Percentiles rank a stretch among this genome's conserved stretches.
Evolutionary conservation across 2,797 vertebrate genomes (phyloP).

Genomic region (Centropyge bicolor): DNA sequence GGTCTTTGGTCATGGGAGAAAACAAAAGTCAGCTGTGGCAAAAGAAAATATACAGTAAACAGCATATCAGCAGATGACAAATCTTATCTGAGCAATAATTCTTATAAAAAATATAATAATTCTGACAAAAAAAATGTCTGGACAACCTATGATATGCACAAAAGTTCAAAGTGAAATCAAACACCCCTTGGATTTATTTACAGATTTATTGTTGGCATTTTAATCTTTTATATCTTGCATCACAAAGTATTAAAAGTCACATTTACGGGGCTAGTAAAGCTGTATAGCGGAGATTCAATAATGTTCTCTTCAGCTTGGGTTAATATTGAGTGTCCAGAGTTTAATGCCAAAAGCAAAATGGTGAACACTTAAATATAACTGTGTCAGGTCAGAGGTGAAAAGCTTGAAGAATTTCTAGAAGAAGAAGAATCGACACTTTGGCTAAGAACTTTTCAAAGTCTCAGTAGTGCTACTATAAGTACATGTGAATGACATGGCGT

Average conservation of each 20-base stretch:
- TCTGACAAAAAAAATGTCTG: constrained; percentile 30
- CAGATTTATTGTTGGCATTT: constrained; percentile 18
- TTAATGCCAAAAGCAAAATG: constrained; percentile 6
- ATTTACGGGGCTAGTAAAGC: neutral
- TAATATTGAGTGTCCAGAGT: neutral
- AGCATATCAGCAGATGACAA: constrained; percentile 13
- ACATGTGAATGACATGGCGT: neutral
- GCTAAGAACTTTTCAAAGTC: neutral
- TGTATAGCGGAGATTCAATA: neutral
- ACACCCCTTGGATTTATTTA: neutral
- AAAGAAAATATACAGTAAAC: constrained; percentile 7
- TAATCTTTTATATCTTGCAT: constrained; percentile 7
- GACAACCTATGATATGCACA: neutral
- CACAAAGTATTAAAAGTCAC: neutral
- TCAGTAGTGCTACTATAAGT: neutral
- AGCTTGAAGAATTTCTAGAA: too few species aligned
- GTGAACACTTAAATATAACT: neutral
- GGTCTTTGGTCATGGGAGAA: neutral
- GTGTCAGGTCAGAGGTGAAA: neutral
- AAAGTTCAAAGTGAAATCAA: constrained; percentile 26
- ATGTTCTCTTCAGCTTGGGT: neutral
- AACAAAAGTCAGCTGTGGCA: neutral
- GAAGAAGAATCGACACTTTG: neutral
- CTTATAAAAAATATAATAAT: neutral
- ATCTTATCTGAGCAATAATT: constrained; percentile 14